phyloP scores from a whole-genome alignment of 2,797 vertebrate genomes.

The Catostomus latipinnis region DNA sequence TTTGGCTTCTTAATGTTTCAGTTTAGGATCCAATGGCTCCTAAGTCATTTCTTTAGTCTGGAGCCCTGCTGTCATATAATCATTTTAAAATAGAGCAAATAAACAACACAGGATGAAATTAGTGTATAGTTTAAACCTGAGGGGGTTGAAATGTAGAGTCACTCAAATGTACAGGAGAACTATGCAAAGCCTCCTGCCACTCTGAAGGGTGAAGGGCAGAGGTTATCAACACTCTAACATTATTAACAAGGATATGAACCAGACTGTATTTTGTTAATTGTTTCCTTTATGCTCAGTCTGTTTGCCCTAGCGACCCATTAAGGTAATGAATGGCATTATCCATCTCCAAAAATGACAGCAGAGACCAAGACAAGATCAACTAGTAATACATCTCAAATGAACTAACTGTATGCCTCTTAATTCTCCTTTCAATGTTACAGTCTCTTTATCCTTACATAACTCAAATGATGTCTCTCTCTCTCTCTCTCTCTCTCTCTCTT shows the following conservation, averaged over 20 bases:
- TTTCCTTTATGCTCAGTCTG: conserved; percentile 28
- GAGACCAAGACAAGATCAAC: conserved; percentile 29
- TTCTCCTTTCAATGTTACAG: background rate
- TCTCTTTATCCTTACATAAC: background rate
- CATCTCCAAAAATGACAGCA: conserved; percentile 33
- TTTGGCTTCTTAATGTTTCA: too few species aligned
- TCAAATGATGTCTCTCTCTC: background rate
- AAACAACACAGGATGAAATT: background rate
- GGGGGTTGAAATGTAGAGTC: background rate
- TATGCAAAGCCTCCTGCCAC: conserved; percentile 16
- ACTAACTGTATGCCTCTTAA: conserved; percentile 18
- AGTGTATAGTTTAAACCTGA: background rate
- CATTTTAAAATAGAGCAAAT: background rate
- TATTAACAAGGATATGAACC: conserved; percentile 23
- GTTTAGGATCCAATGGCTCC: too few species aligned
- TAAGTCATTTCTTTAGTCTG: too few species aligned
- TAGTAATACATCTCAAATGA: conserved; percentile 34
- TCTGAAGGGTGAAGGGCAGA: conserved; percentile 10
- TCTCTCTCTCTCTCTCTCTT: background rate
- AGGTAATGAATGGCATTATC: conserved; percentile 28
- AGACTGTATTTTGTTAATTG: conserved; percentile 28
- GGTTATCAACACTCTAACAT: conserved; percentile 15
- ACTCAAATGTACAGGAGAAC: background rate
- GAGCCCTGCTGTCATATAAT: background rate
- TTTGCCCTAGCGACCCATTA: conserved; percentile 34